Conservation (phyloP, 2,113 vertebrate genomes). For the Callithrix jacchus region DNA sequence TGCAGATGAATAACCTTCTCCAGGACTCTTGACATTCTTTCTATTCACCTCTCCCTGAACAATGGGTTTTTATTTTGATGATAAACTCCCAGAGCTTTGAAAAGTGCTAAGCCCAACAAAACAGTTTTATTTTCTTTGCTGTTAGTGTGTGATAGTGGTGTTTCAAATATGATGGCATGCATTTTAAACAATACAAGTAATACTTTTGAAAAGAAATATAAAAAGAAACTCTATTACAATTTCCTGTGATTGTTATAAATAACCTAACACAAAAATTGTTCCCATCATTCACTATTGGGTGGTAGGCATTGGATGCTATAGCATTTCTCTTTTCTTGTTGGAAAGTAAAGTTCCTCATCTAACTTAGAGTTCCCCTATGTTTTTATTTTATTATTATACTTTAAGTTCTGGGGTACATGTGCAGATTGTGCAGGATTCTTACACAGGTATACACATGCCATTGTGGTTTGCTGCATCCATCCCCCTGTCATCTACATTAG, state of each 20-base stretch:
- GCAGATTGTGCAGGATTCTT: too few species aligned
- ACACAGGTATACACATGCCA: too few species aligned
- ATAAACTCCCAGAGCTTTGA: conserved; percentile 65
- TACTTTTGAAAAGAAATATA: not conserved
- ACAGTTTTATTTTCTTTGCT: conserved; percentile 38
- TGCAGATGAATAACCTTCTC: conserved; percentile 77
- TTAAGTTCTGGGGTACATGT: too few species aligned
- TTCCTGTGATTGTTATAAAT: conserved; percentile 40
- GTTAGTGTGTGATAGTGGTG: not conserved
- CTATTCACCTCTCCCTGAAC: conserved; percentile 57
- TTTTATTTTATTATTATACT: not conserved
- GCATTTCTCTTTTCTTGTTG: not conserved
- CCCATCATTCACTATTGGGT: not conserved
- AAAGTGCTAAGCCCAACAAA: conserved; percentile 65
- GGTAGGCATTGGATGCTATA: not conserved
- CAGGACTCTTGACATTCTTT: conserved; percentile 63
- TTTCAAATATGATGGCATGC: conserved; percentile 2
- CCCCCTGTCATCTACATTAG: too few species aligned
- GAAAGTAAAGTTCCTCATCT: not conserved
- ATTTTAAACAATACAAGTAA: conserved; percentile 57
- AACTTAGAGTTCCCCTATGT: not conserved
- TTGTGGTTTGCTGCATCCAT: too few species aligned
- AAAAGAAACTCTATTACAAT: conserved; percentile 29
- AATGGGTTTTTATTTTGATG: conserved; percentile 77
- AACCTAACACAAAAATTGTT: not conserved